Evolutionary conservation across 2,888 invertebrate species (phyloP).

Genomic region (Cryptocheilus praepositus): DNA sequence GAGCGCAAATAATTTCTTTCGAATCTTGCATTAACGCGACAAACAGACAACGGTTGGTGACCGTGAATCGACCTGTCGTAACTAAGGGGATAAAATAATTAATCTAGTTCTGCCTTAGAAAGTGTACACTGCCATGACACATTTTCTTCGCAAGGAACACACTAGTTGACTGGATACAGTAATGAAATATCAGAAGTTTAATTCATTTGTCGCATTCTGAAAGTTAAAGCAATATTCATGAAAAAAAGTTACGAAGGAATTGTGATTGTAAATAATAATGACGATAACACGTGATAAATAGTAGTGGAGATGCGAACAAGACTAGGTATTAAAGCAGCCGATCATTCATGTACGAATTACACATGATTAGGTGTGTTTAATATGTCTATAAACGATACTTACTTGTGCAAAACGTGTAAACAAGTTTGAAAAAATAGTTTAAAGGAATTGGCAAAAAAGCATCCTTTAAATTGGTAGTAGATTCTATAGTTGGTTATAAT

Average conservation of each 20-base stretch:
- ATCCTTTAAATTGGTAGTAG: too few species aligned
- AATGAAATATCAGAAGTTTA: neutral
- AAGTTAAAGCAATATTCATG: conserved; percentile 5
- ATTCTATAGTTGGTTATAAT: too few species aligned
- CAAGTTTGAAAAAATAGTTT: too few species aligned
- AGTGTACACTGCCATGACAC: conserved; percentile 56
- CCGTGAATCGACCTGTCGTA: conserved; percentile 17
- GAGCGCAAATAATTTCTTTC: too few species aligned
- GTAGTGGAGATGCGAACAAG: conserved; percentile 23
- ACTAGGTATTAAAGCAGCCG: neutral
- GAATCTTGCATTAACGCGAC: neutral
- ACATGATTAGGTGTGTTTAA: conserved; percentile 28
- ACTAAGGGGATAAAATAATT: too few species aligned
- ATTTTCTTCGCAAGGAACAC: conserved; percentile 44
- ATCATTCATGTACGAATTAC: conserved; percentile 34
- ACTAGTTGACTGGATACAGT: conserved; percentile 24
- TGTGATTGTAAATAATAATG: conserved; percentile 38
- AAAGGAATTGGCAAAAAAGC: too few species aligned
- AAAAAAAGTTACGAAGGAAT: conserved; percentile 13
- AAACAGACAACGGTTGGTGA: conserved; percentile 12
- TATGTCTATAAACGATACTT: conserved; percentile 16
- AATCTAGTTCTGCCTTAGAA: conserved; percentile 36
- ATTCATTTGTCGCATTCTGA: too few species aligned
- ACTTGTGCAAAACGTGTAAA: too few species aligned
- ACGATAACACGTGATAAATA: conserved; percentile 36